phyloP scores from a whole-genome alignment of 2,797 vertebrate genomes.

The Gymnothorax javanicus region DNA sequence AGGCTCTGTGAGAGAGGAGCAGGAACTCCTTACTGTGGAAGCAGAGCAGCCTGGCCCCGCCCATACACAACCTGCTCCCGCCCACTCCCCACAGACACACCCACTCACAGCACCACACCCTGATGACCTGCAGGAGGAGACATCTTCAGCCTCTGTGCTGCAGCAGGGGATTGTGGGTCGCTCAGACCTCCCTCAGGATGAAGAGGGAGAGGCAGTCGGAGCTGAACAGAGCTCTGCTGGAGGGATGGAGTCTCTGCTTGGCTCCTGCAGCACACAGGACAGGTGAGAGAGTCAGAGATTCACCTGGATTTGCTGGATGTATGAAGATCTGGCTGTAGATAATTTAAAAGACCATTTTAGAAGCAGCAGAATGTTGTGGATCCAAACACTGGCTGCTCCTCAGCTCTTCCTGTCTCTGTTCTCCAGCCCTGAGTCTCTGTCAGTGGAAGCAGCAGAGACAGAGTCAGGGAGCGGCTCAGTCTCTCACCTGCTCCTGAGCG shows the following conservation, averaged over 20 bases:
- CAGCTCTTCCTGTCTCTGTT: background rate
- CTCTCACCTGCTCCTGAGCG: slow-evolving; percentile 30
- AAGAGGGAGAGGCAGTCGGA: background rate
- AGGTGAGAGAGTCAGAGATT: slow-evolving; percentile 4
- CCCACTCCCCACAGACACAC: slow-evolving; percentile 2
- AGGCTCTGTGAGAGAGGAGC: slow-evolving; percentile 4
- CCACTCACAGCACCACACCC: slow-evolving; percentile 8
- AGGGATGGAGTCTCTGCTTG: background rate
- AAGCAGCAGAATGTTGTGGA: background rate
- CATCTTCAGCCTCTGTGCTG: background rate
- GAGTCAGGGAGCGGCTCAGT: background rate
- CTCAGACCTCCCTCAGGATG: slow-evolving; percentile 30
- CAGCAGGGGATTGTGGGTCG: background rate
- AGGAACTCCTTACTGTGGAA: background rate
- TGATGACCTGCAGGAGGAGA: background rate
- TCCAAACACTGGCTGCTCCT: background rate
- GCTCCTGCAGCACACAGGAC: background rate
- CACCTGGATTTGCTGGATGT: background rate
- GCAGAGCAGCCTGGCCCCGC: background rate
- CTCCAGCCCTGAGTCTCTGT: slow-evolving; percentile 22
- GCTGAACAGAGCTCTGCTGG: background rate
- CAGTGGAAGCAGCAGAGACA: background rate
- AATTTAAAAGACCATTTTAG: background rate
- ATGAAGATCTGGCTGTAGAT: background rate
- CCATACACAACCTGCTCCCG: background rate